These are phyloP conservation scores for Campoletis raptor DNA, from an alignment of 2,888 invertebrate species.

Conservation along the genomic window DNA sequence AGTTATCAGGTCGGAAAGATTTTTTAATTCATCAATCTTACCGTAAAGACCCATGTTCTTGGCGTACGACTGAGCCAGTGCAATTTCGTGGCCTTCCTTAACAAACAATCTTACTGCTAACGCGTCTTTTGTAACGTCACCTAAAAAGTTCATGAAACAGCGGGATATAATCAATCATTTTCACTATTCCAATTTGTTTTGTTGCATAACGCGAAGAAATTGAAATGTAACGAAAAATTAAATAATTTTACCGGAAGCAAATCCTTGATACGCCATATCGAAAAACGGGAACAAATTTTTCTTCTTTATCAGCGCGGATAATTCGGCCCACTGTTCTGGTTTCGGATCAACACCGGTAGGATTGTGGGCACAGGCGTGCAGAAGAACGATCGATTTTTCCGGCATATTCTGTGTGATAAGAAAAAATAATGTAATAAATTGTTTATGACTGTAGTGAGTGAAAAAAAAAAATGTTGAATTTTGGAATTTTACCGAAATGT, in stretches of 20 bases:
- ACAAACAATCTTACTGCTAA: slow-evolving; percentile 95
- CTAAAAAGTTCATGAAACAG: slow-evolving; percentile 79
- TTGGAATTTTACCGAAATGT: slow-evolving; percentile 89
- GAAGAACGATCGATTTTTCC: slow-evolving; percentile 93
- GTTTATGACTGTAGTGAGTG: not conserved
- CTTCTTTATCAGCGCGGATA: slow-evolving; percentile 93
- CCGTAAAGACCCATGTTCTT: slow-evolving; percentile 98
- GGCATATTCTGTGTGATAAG: slow-evolving; percentile 92
- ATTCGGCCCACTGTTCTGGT: slow-evolving; percentile 95
- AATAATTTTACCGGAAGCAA: slow-evolving; percentile 90
- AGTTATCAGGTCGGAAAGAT: not conserved
- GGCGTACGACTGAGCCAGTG: slow-evolving; percentile 97
- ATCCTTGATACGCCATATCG: slow-evolving; percentile 99
- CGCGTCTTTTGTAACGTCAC: slow-evolving; percentile 94
- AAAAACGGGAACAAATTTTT: slow-evolving; percentile 95
- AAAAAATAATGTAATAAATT: not conserved
- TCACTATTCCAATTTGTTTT: not conserved
- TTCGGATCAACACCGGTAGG: slow-evolving; percentile 98
- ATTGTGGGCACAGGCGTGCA: slow-evolving; percentile 99
- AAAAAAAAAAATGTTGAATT: not conserved
- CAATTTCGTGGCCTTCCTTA: slow-evolving; percentile 94
- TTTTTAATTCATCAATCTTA: slow-evolving; percentile 74
- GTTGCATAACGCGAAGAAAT: not conserved
- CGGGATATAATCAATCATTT: not conserved
- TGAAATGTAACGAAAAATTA: not conserved